Percentiles rank a stretch among this genome's conserved stretches.
These are phyloP conservation scores for Sinodicranocentrus sp. DNA, from an alignment of 2,888 invertebrate genomes.

Conservation along the genomic window DNA sequence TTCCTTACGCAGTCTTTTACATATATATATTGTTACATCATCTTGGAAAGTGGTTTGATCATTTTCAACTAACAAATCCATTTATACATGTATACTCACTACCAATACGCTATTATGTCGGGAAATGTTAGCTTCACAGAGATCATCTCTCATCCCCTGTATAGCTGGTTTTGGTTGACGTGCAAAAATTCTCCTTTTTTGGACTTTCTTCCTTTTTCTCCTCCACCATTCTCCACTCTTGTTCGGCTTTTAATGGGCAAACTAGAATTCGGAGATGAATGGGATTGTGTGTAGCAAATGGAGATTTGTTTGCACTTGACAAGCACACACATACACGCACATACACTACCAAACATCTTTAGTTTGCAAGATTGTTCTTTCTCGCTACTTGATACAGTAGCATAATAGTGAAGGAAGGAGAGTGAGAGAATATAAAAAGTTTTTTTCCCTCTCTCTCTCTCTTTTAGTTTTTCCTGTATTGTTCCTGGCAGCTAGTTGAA, in stretches of 20 bases:
- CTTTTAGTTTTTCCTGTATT: neutral
- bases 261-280: slow-evolving; percentile 10
- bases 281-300: slow-evolving; percentile 6
- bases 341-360: neutral
- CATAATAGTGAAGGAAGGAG: too few species aligned
- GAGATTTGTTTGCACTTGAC: slow-evolving; percentile 33
- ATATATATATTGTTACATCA: too few species aligned
- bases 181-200: slow-evolving; percentile 34
- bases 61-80: too few species aligned
- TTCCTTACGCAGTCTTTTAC: too few species aligned
- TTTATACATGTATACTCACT: too few species aligned
- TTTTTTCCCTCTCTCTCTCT: neutral
- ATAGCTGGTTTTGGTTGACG: neutral
- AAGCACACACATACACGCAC: neutral
- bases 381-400: too few species aligned
- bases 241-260: neutral
- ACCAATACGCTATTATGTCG: too few species aligned
- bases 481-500: slow-evolving; percentile 13
- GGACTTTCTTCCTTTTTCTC: slow-evolving; percentile 19
- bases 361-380: neutral
- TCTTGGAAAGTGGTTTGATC: too few species aligned
- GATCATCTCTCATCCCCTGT: too few species aligned
- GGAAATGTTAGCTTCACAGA: too few species aligned
- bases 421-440: too few species aligned
- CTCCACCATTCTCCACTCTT: neutral